Conservation (phyloP, 2,888 invertebrate genomes). For the Zhengitettix transpicula region DNA sequence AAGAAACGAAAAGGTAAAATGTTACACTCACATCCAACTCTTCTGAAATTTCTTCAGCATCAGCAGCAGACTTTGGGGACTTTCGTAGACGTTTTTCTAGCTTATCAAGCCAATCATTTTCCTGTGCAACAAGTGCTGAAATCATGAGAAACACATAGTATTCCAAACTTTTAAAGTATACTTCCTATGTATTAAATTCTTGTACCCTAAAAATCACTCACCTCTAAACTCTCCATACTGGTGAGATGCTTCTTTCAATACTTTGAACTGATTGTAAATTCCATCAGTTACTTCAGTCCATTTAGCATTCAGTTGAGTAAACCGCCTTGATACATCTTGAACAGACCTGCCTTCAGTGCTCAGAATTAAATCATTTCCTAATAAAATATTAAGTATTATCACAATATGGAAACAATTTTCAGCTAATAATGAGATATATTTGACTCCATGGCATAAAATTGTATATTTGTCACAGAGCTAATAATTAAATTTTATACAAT, state of each 20-base stretch:
- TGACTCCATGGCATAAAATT: background rate
- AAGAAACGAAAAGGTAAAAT: background rate
- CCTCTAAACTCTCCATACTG: slow-evolving; percentile 54
- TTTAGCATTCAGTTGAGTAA: slow-evolving; percentile 50
- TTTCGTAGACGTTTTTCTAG: slow-evolving; percentile 57
- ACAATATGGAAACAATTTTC: too few species aligned
- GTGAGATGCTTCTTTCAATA: slow-evolving; percentile 56
- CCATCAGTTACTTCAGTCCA: slow-evolving; percentile 54
- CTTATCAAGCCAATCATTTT: slow-evolving; percentile 64
- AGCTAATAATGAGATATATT: too few species aligned
- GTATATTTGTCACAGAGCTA: background rate
- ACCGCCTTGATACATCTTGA: slow-evolving; percentile 43
- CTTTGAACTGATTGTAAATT: slow-evolving; percentile 36
- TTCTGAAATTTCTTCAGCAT: slow-evolving; percentile 85
- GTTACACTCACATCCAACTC: slow-evolving; percentile 56
- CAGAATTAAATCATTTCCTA: slow-evolving; percentile 44
- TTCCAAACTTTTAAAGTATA: background rate
- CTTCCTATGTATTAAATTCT: too few species aligned
- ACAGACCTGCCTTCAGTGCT: slow-evolving; percentile 37
- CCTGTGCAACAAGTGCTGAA: slow-evolving; percentile 59
- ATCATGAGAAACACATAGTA: background rate
- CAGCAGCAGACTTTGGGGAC: slow-evolving; percentile 50
- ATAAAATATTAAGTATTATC: background rate
- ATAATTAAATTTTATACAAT: background rate
- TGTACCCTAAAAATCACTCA: slow-evolving; percentile 8